Conservation (phyloP, 2,113 vertebrate species). For the Ictalurus punctatus region DNA sequence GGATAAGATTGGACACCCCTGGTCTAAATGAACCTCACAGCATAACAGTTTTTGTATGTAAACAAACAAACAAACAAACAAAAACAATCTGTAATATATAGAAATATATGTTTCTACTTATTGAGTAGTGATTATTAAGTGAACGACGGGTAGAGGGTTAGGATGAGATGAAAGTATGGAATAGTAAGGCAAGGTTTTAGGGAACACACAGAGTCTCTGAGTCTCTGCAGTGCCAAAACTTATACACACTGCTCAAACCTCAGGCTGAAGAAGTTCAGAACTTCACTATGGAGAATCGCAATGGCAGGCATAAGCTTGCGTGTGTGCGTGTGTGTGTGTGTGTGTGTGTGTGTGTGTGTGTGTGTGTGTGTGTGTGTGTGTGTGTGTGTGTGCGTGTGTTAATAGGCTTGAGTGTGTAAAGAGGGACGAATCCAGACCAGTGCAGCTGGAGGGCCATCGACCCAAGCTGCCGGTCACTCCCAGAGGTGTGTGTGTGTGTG, state of each 20-base stretch:
- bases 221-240: neutral
- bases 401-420: neutral
- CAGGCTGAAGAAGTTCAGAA: neutral
- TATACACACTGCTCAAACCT: neutral
- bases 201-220: neutral
- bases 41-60: too few species aligned
- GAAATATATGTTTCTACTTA: too few species aligned
- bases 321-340: neutral
- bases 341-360: conserved; percentile 28
- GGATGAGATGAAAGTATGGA: neutral
- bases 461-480: conserved; percentile 66
- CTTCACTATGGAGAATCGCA: conserved; percentile 17
- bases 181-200: neutral
- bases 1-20: too few species aligned
- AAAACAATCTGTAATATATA: neutral
- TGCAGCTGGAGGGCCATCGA: conserved; percentile 50
- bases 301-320: conserved; percentile 28
- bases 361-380: neutral
- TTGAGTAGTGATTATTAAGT: neutral
- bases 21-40: too few species aligned
- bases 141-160: neutral
- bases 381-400: conserved; percentile 15
- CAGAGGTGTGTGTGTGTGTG: conserved; percentile 59
- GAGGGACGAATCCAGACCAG: neutral
- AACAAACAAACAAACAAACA: neutral